These are phyloP conservation scores for Apistogramma diplotaenia DNA, from an alignment of 2,113 vertebrate species.

Conservation along the genomic window DNA sequence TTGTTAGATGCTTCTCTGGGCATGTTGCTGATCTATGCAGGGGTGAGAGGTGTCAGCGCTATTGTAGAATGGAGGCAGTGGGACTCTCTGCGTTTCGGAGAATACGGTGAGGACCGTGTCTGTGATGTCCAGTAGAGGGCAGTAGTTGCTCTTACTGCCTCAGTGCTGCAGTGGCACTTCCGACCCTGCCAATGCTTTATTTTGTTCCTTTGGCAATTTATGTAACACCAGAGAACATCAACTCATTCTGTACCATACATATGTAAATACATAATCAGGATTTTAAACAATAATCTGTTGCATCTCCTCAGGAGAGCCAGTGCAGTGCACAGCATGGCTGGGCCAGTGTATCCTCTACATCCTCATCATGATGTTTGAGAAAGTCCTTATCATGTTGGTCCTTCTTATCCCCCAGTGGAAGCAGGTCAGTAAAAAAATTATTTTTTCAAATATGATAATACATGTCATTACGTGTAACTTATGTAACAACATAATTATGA, in stretches of 20 bases:
- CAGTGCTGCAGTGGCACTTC: not conserved
- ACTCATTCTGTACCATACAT: not conserved
- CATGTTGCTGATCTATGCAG: conserved; percentile 95
- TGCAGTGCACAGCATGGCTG: conserved; percentile 92
- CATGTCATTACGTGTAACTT: too few species aligned
- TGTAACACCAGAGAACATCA: not conserved
- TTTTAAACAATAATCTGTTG: not conserved
- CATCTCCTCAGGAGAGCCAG: conserved; percentile 83
- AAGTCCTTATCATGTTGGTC: conserved; percentile 92
- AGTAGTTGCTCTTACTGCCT: conserved; percentile 2
- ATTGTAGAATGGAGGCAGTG: conserved; percentile 97
- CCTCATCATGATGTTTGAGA: conserved; percentile 97
- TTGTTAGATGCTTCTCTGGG: conserved; percentile 93
- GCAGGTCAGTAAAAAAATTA: conserved; percentile 78
- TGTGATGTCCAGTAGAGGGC: conserved; percentile 47
- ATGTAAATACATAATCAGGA: not conserved
- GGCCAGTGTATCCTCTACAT: conserved; percentile 97
- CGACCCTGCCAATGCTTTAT: not conserved
- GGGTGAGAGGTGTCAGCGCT: conserved; percentile 86
- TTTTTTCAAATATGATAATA: not conserved
- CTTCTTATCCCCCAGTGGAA: conserved; percentile 97
- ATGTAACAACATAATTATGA: too few species aligned
- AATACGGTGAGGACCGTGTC: conserved; percentile 85
- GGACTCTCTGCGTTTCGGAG: conserved; percentile 95
- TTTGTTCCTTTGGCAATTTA: not conserved